phyloP scores from a whole-genome alignment of 2,113 vertebrate species.

The Alectura lathami region DNA sequence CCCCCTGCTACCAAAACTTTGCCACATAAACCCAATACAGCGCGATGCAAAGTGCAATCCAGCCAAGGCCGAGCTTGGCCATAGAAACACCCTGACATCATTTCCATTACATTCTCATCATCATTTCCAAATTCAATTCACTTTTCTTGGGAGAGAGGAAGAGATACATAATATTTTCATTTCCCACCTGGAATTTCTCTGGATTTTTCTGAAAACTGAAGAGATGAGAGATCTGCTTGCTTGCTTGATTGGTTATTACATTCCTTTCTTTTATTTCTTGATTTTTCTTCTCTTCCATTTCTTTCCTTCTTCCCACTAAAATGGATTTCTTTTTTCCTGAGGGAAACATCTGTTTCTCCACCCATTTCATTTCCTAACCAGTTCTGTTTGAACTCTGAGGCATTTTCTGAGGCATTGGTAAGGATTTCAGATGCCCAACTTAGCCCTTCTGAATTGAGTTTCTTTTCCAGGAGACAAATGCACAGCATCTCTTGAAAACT shows the following conservation, averaged over 20 bases:
- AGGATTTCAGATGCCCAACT: not conserved
- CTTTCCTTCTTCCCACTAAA: not conserved
- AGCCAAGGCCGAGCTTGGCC: not conserved
- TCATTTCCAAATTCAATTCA: constrained; percentile 9
- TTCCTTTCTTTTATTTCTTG: not conserved
- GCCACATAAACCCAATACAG: not conserved
- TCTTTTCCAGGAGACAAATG: not conserved
- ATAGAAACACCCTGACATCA: not conserved
- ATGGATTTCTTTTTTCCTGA: not conserved
- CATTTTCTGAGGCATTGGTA: not conserved
- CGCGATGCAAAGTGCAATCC: not conserved
- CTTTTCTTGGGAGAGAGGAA: not conserved
- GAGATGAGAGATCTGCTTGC: not conserved
- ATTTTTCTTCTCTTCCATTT: not conserved
- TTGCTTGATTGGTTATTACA: not conserved
- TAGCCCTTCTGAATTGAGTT: not conserved
- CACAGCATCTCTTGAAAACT: not conserved
- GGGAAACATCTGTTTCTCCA: not conserved
- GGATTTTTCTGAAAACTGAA: not conserved
- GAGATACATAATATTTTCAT: not conserved
- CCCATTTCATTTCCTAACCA: not conserved
- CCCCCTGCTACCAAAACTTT: not conserved
- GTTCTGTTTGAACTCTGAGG: not conserved
- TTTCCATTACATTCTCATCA: not conserved
- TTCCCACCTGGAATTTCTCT: not conserved